Conservation (phyloP, 2,113 vertebrate genomes). For the Labeo rohita region DNA sequence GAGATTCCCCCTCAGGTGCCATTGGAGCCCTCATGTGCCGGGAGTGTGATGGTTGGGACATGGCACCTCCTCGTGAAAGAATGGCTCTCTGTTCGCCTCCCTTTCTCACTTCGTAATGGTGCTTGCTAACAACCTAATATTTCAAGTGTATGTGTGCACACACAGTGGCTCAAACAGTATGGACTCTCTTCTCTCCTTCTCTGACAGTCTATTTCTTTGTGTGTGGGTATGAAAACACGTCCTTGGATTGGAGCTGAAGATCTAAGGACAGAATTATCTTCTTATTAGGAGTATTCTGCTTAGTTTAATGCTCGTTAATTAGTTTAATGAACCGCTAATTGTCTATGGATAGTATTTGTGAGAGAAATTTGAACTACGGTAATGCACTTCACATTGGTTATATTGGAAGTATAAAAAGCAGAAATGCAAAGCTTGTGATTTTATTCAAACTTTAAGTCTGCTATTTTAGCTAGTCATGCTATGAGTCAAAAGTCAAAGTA, state of each 20-base stretch:
- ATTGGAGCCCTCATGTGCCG: conserved; percentile 75
- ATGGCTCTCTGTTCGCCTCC: conserved; percentile 62
- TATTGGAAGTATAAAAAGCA: neutral
- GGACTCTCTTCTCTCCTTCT: conserved; percentile 5
- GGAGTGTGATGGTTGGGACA: conserved; percentile 77
- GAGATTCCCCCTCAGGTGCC: conserved; percentile 82
- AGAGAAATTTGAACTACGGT: neutral
- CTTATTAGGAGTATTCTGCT: neutral
- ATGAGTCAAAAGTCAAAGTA: neutral
- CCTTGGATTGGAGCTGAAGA: neutral
- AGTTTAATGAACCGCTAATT: neutral
- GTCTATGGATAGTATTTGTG: conserved; percentile 12
- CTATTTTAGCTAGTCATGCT: neutral
- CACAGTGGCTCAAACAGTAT: conserved; percentile 21
- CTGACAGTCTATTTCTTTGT: conserved; percentile 25
- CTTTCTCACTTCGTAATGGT: conserved; percentile 64
- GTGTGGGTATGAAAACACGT: neutral
- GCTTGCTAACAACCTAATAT: conserved; percentile 65
- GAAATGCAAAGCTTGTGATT: neutral
- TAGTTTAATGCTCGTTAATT: neutral
- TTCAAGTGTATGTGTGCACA: conserved; percentile 46
- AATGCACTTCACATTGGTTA: neutral
- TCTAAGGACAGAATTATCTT: neutral
- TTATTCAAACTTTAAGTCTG: neutral
- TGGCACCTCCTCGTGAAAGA: conserved; percentile 69